phyloP scores from a whole-genome alignment of 2,888 invertebrate species.

The Eulithis prunata region DNA sequence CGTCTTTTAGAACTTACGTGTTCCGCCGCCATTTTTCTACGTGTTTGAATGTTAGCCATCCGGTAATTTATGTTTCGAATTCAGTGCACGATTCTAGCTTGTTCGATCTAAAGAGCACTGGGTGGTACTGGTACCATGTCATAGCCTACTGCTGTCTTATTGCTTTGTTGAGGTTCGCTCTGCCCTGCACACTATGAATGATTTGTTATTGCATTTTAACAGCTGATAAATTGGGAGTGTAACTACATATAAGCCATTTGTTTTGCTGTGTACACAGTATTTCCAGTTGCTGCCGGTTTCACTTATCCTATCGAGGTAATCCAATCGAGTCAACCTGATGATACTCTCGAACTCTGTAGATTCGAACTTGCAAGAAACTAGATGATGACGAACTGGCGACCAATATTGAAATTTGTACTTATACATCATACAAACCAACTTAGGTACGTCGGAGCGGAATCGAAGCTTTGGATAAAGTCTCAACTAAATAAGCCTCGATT shows the following conservation, averaged over 20 bases:
- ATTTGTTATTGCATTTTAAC: not conserved
- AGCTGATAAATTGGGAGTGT: not conserved
- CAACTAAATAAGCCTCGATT: conserved; percentile 2
- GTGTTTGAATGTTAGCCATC: conserved; percentile 46
- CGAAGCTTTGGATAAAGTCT: not conserved
- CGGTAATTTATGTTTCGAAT: conserved; percentile 46
- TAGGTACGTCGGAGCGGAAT: too few species aligned
- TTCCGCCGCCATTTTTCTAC: conserved; percentile 40
- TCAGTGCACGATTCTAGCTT: conserved; percentile 46
- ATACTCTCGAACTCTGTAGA: too few species aligned
- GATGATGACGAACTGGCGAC: too few species aligned
- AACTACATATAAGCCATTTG: not conserved
- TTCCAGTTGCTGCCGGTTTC: too few species aligned
- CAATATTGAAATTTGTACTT: too few species aligned
- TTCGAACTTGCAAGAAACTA: too few species aligned
- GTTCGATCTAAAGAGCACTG: conserved; percentile 42
- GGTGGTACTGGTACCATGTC: conserved; percentile 51
- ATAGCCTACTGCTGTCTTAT: conserved; percentile 44
- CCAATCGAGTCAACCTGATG: too few species aligned
- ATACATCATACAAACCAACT: too few species aligned
- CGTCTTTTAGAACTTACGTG: conserved; percentile 44
- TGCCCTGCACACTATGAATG: conserved; percentile 6
- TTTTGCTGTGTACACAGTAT: not conserved
- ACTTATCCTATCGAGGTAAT: too few species aligned
- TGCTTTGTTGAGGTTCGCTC: conserved; percentile 24